phyloP scores from a whole-genome alignment of 2,888 invertebrate species.

The Gordius sp. region DNA sequence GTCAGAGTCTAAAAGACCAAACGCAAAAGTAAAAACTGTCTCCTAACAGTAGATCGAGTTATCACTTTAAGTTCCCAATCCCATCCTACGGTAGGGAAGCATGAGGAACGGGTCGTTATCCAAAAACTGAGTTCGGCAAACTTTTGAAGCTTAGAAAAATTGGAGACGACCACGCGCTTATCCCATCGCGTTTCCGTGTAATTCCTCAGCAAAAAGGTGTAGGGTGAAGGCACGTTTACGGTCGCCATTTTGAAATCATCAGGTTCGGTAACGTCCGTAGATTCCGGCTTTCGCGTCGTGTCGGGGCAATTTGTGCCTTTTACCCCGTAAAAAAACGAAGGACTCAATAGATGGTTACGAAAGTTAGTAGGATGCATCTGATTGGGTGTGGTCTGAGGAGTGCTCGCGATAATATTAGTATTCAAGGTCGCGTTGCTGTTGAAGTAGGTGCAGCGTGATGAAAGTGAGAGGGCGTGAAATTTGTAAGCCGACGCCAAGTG shows the following conservation, averaged over 20 bases:
- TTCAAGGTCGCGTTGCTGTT: neutral
- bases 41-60: too few relatives aligned
- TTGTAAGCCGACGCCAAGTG: slow-evolving; percentile 29
- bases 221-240: slow-evolving; percentile 21
- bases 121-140: slow-evolving; percentile 26
- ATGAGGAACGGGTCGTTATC: slow-evolving; percentile 21
- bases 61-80: slow-evolving; percentile 29
- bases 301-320: too few relatives aligned
- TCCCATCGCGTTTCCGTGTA: slow-evolving; percentile 30
- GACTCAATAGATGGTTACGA: too few relatives aligned
- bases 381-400: too few relatives aligned
- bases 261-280: too few relatives aligned
- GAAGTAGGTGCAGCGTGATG: slow-evolving; percentile 24
- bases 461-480: slow-evolving; percentile 29
- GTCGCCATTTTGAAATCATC: too few relatives aligned
- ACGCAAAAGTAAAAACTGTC: neutral
- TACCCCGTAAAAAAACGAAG: too few relatives aligned
- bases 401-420: neutral
- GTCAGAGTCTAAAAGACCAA: too few relatives aligned
- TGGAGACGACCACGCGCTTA: slow-evolving; percentile 27
- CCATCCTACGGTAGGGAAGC: slow-evolving; percentile 29
- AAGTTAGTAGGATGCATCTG: too few relatives aligned
- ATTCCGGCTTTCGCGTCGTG: too few relatives aligned
- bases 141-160: slow-evolving; percentile 23
- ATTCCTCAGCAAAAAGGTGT: slow-evolving; percentile 24